These are phyloP conservation scores for Prenolepis imparis DNA, from an alignment of 2,888 invertebrate genomes.

Conservation along the genomic window DNA sequence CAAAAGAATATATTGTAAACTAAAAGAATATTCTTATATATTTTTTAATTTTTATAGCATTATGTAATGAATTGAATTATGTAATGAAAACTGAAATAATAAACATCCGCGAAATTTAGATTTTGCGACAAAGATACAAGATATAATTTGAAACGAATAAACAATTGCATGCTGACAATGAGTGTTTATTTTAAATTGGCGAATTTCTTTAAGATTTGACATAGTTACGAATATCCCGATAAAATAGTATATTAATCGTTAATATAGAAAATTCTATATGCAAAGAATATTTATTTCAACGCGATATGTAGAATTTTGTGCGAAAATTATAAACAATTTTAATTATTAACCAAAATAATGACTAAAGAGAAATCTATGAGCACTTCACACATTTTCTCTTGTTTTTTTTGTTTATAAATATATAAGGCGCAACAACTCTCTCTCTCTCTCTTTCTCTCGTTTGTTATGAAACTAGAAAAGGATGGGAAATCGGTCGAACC, in stretches of 20 bases:
- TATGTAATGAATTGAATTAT: not conserved
- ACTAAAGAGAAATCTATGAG: not conserved
- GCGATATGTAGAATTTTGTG: not conserved
- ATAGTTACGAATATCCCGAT: not conserved
- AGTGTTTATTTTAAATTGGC: too few relatives aligned
- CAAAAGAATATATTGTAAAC: not conserved
- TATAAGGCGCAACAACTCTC: not conserved
- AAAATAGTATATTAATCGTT: not conserved
- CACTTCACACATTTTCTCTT: not conserved
- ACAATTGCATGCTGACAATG: not conserved
- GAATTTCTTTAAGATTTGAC: not conserved
- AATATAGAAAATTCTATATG: not conserved
- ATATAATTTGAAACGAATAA: not conserved
- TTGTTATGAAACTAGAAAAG: not conserved
- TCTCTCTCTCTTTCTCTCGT: not conserved
- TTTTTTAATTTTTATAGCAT: not conserved
- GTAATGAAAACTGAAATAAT: too few relatives aligned
- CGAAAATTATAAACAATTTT: not conserved
- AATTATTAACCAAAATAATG: not conserved
- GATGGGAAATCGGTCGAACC: not conserved
- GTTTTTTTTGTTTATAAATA: not conserved
- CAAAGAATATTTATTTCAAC: not conserved
- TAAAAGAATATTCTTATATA: not conserved
- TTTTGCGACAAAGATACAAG: not conserved
- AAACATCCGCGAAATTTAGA: not conserved